Evolutionary conservation across 1,140 invertebrate genomes (phyloP).

Genomic region (Drosophila kohkoa): DNA sequence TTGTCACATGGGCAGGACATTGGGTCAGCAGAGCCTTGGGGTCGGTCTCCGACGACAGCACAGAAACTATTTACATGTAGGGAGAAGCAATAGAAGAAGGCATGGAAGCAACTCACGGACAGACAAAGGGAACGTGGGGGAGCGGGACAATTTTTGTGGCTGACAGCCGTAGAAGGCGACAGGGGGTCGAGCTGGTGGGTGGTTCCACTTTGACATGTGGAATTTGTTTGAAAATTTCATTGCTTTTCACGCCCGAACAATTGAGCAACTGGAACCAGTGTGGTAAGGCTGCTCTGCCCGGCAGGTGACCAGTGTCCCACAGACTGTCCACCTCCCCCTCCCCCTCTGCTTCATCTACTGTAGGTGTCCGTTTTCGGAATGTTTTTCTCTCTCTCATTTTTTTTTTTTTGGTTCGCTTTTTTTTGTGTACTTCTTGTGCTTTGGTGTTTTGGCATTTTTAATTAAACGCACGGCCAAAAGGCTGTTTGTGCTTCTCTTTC

Average conservation of each 20-base stretch:
- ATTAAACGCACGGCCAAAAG: constrained; percentile 52
- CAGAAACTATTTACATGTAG: constrained; percentile 44
- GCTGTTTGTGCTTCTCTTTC: constrained; percentile 2
- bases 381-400: constrained; percentile 1
- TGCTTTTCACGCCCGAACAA: constrained; percentile 36
- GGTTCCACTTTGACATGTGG: constrained; percentile 42
- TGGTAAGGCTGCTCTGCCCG: background rate
- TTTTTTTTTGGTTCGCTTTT: background rate
- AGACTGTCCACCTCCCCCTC: background rate
- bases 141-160: background rate
- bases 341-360: background rate
- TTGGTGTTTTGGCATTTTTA: constrained; percentile 59
- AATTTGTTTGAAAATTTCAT: constrained; percentile 62
- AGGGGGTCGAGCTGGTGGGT: constrained; percentile 12
- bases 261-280: constrained; percentile 9
- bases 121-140: background rate
- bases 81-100: background rate
- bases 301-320: constrained; percentile 37
- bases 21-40: constrained; percentile 10
- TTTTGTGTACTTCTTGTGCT: constrained; percentile 12
- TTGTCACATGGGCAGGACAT: constrained; percentile 26
- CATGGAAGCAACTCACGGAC: background rate
- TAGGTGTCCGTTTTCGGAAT: background rate
- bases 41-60: background rate
- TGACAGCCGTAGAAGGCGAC: constrained; percentile 21